Evolutionary conservation across 2,113 vertebrate species (phyloP), one percentile per base, ranked within the genome.

Genomic region (Ancistrus triradiatus): DNA sequence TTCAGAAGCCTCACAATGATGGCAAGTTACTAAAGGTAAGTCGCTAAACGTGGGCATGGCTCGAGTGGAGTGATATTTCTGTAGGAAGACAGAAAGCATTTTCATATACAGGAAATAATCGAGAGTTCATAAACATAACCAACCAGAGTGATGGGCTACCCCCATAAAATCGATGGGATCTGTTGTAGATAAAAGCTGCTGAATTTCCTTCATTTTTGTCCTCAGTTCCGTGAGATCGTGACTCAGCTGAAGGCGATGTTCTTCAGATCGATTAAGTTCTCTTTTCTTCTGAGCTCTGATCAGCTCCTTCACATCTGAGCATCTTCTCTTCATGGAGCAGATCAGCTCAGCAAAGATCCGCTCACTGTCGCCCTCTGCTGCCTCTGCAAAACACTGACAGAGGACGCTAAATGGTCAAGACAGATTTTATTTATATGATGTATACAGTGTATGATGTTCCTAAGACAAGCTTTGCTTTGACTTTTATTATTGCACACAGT

Each of bases 61-160:
- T 59, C 28, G 17, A n/a, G 62, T 11, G 14, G 40, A 62, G 14
- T 56, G 14, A 15, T 15, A 56, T 15, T 37, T 62, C 66, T 68
- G 10, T 13, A 38, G 13, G 14, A n/a, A 31, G 7, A 31, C 27
- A 31, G 7, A n/a, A 42, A 14, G 13, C n/a, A 1, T n/a, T 14
- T 42, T 42, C 6, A 42, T 42, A 14, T 14, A 58, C 13, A 61
- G 8, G 24, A 49, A 37, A 1, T 11, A 1, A 49, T 15, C 24
- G 14, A 37, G 8, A 49, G 1, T 1, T 24, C 19, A 18, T 21
- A 24, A 18, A 42, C 14, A 10, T 5, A 13, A 51, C 27, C 27
- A n/a, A n/a, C 27, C 27, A 31, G 27, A 37, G 44, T 2, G 9
- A 13, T 10, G 3, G 0, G 18, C 28, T 25, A 35, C 28, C 64